A percentile compares a stretch with the other conserved stretches of the same genome.
phyloP scores from a whole-genome alignment of 2,888 invertebrate species.

The Gortyna flavago region DNA sequence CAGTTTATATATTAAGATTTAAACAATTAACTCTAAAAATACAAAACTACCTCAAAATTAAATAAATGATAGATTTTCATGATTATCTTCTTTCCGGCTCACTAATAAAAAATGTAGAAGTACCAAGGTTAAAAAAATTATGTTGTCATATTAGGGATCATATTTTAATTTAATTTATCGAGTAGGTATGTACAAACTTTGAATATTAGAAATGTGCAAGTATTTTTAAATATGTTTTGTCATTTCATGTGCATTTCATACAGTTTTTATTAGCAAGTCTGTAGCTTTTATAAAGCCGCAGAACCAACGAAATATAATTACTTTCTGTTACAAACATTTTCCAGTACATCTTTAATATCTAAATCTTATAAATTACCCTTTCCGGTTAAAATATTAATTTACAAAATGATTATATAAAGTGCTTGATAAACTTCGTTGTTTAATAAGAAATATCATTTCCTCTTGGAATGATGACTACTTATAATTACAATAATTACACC shows the following conservation, averaged over 20 bases:
- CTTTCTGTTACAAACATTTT: slow-evolving; percentile 30
- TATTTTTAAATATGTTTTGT: background rate
- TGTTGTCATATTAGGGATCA: background rate
- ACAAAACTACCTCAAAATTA: slow-evolving; percentile 59
- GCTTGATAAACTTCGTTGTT: slow-evolving; percentile 57
- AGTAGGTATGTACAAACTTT: background rate
- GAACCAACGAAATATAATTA: slow-evolving; percentile 37
- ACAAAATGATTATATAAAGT: slow-evolving; percentile 37
- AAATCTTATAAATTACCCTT: slow-evolving; percentile 65
- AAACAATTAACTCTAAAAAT: slow-evolving; percentile 66
- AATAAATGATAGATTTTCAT: slow-evolving; percentile 32
- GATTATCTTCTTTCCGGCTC: slow-evolving; percentile 12
- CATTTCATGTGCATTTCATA: slow-evolving; percentile 31
- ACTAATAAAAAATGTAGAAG: slow-evolving; percentile 50
- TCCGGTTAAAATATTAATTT: slow-evolving; percentile 54
- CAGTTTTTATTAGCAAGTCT: slow-evolving; percentile 58
- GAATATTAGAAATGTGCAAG: slow-evolving; percentile 3
- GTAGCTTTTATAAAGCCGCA: slow-evolving; percentile 58
- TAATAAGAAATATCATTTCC: slow-evolving; percentile 24
- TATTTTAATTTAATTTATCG: background rate
- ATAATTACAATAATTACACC: slow-evolving; percentile 30
- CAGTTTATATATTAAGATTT: slow-evolving; percentile 66
- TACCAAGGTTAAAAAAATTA: slow-evolving; percentile 4
- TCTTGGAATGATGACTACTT: slow-evolving; percentile 44
- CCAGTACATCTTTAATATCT: slow-evolving; percentile 33